phyloP scores from a whole-genome alignment of 2,113 vertebrate genomes.

The Elaphurus davidianus region DNA sequence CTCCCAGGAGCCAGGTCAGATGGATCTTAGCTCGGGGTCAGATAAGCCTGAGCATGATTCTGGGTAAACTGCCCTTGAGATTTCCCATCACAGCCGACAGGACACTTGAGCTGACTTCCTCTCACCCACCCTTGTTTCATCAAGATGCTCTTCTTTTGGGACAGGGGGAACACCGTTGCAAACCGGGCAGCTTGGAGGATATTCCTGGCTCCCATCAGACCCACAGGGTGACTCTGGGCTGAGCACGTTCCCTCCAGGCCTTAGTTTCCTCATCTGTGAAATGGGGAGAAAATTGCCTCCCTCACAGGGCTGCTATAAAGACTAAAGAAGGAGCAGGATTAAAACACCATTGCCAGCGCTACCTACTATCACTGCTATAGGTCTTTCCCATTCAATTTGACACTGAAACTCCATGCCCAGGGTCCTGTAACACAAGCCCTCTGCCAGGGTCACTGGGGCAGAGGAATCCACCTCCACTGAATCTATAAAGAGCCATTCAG shows the following conservation, averaged over 20 bases:
- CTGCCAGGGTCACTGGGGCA: neutral
- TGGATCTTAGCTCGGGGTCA: conserved; percentile 20
- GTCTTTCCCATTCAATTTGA: neutral
- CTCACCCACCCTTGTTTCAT: neutral
- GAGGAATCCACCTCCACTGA: neutral
- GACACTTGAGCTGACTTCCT: neutral
- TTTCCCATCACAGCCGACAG: neutral
- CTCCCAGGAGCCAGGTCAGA: conserved; percentile 10
- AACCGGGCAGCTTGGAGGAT: accelerated
- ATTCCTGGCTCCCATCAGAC: neutral
- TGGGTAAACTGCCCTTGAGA: neutral
- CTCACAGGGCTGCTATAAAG: neutral
- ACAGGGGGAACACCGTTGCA: neutral
- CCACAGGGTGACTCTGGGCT: neutral
- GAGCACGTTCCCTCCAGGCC: neutral
- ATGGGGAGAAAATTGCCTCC: neutral
- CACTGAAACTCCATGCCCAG: neutral
- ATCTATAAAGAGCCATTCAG: neutral
- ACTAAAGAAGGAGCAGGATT: neutral
- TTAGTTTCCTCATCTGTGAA: neutral
- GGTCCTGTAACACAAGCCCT: neutral
- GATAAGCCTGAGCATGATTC: neutral
- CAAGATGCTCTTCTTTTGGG: neutral
- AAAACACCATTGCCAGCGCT: accelerated
- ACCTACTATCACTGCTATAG: accelerated